Percentiles rank a stretch among this genome's conserved stretches.
Conservation (phyloP, 2,113 vertebrate genomes). For the Orcinus orca region DNA sequence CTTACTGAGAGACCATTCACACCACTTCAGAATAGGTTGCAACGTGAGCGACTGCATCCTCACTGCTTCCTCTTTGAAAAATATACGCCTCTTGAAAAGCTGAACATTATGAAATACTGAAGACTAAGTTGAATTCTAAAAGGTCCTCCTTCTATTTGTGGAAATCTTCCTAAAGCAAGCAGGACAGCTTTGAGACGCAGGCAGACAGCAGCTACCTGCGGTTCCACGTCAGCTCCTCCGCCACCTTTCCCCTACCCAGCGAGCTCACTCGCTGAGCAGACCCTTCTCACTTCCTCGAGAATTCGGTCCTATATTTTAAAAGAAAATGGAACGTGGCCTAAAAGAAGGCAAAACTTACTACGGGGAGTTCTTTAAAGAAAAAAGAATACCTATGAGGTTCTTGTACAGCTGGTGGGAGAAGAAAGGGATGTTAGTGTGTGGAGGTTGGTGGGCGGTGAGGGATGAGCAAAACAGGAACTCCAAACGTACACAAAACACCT, state of each 20-base stretch:
- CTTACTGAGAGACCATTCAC: slow-evolving; percentile 69
- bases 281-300: not conserved
- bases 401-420: not conserved
- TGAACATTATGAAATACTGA: slow-evolving; percentile 75
- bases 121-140: slow-evolving; percentile 49
- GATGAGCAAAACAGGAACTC: slow-evolving; percentile 50
- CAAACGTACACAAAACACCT: slow-evolving; percentile 58
- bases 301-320: not conserved
- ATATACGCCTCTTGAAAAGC: slow-evolving; percentile 72
- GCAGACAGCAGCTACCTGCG: not conserved
- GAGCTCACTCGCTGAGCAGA: not conserved
- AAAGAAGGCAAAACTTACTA: not conserved
- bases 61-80: slow-evolving; percentile 57
- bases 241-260: not conserved
- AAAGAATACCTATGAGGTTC: not conserved
- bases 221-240: not conserved
- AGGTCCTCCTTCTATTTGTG: not conserved
- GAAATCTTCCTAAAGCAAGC: not conserved
- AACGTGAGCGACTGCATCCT: slow-evolving; percentile 49
- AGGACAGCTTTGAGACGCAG: not conserved
- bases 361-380: not conserved
- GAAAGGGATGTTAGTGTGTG: not conserved
- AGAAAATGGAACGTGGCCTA: not conserved
- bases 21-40: slow-evolving; percentile 71
- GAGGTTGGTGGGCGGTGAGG: not conserved